A percentile compares a stretch with the other conserved stretches of the same genome.
Conservation (phyloP, 1,140 invertebrate species). For the Druon quercuslanigerum region DNA sequence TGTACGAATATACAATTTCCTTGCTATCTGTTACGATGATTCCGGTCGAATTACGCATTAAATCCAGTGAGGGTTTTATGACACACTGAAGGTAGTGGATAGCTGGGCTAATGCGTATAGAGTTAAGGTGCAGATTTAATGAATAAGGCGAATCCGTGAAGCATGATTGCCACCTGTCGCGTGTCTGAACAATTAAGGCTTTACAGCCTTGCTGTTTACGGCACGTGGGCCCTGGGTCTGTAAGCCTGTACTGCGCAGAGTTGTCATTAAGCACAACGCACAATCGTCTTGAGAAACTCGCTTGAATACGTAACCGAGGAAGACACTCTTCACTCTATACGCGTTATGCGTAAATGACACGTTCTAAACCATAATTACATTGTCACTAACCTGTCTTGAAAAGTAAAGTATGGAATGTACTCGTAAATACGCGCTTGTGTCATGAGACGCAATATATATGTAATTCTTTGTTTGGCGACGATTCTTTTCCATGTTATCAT, state of each 20-base stretch:
- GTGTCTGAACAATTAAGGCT: conserved; percentile 7
- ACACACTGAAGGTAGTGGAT: too few species aligned
- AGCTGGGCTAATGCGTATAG: too few species aligned
- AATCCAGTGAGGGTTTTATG: too few species aligned
- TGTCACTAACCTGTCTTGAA: conserved; percentile 47
- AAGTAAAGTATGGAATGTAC: conserved; percentile 44
- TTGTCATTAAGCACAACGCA: conserved; percentile 43
- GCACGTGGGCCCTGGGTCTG: conserved; percentile 3
- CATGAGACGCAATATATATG: not conserved
- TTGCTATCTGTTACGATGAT: too few species aligned
- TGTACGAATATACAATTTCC: too few species aligned
- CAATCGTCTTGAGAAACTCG: conserved; percentile 28
- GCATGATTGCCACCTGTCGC: conserved; percentile 28
- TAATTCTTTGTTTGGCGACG: not conserved
- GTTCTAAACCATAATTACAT: conserved; percentile 37
- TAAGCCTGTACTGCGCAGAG: not conserved
- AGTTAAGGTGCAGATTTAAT: conserved; percentile 2
- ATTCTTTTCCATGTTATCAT: not conserved
- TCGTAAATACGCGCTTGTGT: conserved; percentile 35
- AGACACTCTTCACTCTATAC: conserved; percentile 26
- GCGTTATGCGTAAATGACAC: conserved; percentile 42
- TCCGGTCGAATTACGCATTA: too few species aligned
- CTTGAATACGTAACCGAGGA: conserved; percentile 35
- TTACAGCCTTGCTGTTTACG: conserved; percentile 25
- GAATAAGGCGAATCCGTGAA: conserved; percentile 12